phyloP scores from a whole-genome alignment of 2,113 vertebrate species.

The Maccullochella peelii region DNA sequence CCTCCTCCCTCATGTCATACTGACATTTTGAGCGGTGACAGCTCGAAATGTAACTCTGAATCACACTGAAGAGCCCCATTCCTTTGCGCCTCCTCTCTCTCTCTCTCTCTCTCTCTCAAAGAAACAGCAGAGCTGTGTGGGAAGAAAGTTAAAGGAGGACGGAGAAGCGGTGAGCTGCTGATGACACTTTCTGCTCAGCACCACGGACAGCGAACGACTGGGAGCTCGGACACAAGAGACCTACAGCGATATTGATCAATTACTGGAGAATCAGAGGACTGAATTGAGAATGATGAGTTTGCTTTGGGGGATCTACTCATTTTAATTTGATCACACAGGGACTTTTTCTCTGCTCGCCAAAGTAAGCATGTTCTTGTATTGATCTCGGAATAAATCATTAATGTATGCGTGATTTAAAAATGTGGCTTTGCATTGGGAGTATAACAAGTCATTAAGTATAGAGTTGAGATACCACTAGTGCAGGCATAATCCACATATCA shows the following conservation, averaged over 20 bases:
- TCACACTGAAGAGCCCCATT: background rate
- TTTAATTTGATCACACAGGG: background rate
- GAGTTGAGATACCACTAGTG: background rate
- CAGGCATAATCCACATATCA: background rate
- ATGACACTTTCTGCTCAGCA: constrained; percentile 50
- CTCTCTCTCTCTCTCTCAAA: background rate
- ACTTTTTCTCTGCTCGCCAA: constrained; percentile 19
- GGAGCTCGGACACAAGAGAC: background rate
- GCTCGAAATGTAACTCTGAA: background rate
- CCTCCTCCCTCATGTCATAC: background rate
- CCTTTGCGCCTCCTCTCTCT: background rate
- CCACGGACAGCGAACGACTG: constrained; percentile 59
- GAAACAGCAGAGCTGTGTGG: constrained; percentile 26
- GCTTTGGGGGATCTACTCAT: background rate
- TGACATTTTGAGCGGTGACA: background rate
- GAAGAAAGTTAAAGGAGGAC: constrained; percentile 51
- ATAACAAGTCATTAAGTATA: background rate
- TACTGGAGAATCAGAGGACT: background rate
- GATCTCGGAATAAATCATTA: background rate
- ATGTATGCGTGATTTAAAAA: background rate
- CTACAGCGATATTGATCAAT: constrained; percentile 5
- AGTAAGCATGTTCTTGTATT: constrained; percentile 42
- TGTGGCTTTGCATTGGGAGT: background rate
- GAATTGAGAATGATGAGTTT: background rate
- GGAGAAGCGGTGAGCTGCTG: constrained; percentile 15